Evolutionary conservation across 2,888 invertebrate species (phyloP).

Genomic region (Agriopis aurantiaria): DNA sequence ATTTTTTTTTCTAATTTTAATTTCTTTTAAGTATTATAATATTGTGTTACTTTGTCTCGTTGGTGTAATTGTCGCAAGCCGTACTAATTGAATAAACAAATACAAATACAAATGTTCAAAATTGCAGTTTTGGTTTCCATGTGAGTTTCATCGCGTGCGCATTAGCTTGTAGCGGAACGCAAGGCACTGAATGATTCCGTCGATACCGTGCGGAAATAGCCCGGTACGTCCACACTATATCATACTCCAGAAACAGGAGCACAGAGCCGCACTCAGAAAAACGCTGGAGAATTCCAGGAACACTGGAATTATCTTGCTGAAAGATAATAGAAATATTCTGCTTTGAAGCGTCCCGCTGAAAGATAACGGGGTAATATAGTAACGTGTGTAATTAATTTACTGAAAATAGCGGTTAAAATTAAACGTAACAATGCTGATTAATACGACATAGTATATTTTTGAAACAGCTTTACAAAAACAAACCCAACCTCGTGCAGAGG

Average conservation of each 20-base stretch:
- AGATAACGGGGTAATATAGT: background rate
- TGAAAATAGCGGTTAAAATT: background rate
- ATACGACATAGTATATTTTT: slow-evolving; percentile 2
- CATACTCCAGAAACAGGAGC: slow-evolving; percentile 74
- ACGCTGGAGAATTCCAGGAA: slow-evolving; percentile 68
- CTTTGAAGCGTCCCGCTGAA: too few relatives aligned
- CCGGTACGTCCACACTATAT: slow-evolving; percentile 57
- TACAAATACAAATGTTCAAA: too few relatives aligned
- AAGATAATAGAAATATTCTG: background rate
- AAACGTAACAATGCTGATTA: background rate
- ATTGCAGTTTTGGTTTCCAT: background rate
- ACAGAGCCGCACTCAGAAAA: slow-evolving; percentile 69
- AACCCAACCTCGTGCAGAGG: slow-evolving; percentile 27
- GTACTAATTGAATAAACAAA: too few relatives aligned
- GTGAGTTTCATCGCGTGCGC: background rate
- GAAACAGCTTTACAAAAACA: slow-evolving; percentile 13
- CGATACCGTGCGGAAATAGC: slow-evolving; percentile 69
- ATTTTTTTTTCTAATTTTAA: too few relatives aligned
- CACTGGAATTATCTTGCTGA: background rate
- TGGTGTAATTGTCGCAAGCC: too few relatives aligned
- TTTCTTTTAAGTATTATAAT: too few relatives aligned
- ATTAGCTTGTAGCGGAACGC: slow-evolving; percentile 16
- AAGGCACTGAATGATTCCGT: slow-evolving; percentile 41
- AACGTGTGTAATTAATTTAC: background rate
- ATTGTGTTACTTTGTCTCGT: too few relatives aligned